These are phyloP conservation scores for Tyto alba DNA, from an alignment of 2,113 vertebrate genomes.

Conservation along the genomic window DNA sequence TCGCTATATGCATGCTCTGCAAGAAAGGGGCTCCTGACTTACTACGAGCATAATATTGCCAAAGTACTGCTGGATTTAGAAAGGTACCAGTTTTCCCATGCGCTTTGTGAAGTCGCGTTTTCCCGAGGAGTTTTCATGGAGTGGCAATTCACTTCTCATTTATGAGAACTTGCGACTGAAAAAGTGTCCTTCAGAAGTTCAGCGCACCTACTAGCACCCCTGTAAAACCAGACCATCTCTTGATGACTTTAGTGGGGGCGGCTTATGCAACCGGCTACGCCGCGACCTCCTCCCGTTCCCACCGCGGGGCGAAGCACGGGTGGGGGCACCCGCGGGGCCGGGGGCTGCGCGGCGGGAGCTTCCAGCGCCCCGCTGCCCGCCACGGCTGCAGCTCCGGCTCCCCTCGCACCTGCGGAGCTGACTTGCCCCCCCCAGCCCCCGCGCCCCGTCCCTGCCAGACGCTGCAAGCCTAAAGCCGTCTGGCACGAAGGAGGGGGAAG, in stretches of 20 bases:
- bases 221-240: accelerated
- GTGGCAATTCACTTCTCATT: background rate
- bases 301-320: accelerated
- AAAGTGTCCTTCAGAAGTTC: background rate
- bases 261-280: background rate
- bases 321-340: too few relatives aligned
- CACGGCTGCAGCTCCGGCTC: background rate
- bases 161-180: background rate
- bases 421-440: too few relatives aligned
- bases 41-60: background rate
- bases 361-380: background rate
- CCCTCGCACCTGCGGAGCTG: background rate
- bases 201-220: background rate
- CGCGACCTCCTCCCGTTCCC: background rate
- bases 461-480: background rate
- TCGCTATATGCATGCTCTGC: background rate
- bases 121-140: background rate
- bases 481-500: too few relatives aligned
- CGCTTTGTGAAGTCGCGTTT: background rate
- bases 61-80: background rate
- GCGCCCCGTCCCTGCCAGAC: too few relatives aligned
- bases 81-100: background rate
- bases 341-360: too few relatives aligned
- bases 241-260: accelerated
- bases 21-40: background rate